Percentiles rank a stretch among this genome's conserved stretches.
Evolutionary conservation across 2,113 vertebrate species (phyloP).

Genomic region (Notothenia rossii): DNA sequence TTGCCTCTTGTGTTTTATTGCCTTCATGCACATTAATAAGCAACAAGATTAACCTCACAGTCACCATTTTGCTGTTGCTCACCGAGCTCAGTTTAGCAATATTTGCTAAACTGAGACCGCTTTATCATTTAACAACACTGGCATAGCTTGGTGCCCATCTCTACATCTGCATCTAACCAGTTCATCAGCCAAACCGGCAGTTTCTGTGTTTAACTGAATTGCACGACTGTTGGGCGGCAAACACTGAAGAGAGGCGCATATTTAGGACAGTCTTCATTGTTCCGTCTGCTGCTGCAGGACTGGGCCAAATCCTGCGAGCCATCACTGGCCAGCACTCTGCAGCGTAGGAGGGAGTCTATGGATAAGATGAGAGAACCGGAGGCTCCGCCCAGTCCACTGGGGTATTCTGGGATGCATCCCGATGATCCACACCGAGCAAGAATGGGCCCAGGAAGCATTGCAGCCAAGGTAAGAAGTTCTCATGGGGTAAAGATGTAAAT

Average conservation of each 20-base stretch:
- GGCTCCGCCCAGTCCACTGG: slow-evolving; percentile 73
- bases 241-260: slow-evolving; percentile 9
- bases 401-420: slow-evolving; percentile 73
- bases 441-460: slow-evolving; percentile 86
- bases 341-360: slow-evolving; percentile 89
- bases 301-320: slow-evolving; percentile 95
- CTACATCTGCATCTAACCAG: slow-evolving; percentile 45
- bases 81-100: slow-evolving; percentile 56
- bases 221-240: slow-evolving; percentile 33
- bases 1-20: slow-evolving; percentile 65
- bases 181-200: slow-evolving; percentile 59
- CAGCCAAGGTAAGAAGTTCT: slow-evolving; percentile 86
- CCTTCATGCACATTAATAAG: slow-evolving; percentile 31
- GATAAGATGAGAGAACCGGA: slow-evolving; percentile 90
- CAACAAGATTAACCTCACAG: slow-evolving; percentile 43
- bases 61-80: slow-evolving; percentile 50
- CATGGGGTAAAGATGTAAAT: slow-evolving; percentile 23
- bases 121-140: slow-evolving; percentile 28
- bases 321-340: slow-evolving; percentile 83
- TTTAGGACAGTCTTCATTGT: slow-evolving; percentile 50
- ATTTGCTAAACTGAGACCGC: slow-evolving; percentile 59
- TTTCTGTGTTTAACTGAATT: slow-evolving; percentile 20
- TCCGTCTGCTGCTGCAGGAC: slow-evolving; percentile 84
- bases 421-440: slow-evolving; percentile 88
- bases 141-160: slow-evolving; percentile 16